Percentiles rank a stretch among this genome's conserved stretches.
Evolutionary conservation across 2,888 invertebrate species (phyloP).

Genomic region (Campoplex capitator): DNA sequence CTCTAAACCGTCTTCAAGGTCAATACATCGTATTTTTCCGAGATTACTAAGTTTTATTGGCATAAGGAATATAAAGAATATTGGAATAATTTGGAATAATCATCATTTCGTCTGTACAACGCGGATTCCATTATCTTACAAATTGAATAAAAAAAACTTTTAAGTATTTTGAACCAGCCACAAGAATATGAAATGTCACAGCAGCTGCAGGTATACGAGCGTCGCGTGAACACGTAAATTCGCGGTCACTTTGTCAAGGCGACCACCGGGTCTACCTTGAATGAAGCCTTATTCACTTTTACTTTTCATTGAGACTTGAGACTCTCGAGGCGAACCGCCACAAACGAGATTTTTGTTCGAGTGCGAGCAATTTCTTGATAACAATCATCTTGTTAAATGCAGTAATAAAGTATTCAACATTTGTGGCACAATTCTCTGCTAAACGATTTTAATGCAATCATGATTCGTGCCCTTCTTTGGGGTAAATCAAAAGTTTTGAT

Average conservation of each 20-base stretch:
- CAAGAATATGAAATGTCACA: slow-evolving; percentile 13
- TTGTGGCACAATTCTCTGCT: background rate
- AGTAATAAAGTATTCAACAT: background rate
- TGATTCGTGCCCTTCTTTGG: no score
- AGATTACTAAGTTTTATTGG: no score
- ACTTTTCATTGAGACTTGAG: slow-evolving; percentile 1
- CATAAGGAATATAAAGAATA: no score
- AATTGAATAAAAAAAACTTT: background rate
- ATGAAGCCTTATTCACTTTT: slow-evolving; percentile 1
- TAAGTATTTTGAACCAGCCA: background rate
- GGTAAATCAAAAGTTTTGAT: background rate
- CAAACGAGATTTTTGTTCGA: background rate
- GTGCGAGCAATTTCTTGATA: background rate
- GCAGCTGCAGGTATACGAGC: background rate
- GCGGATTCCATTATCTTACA: background rate
- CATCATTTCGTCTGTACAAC: no score
- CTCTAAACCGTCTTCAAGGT: background rate
- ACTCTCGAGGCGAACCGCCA: background rate
- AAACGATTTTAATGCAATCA: no score
- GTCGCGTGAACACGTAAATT: background rate
- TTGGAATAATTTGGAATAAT: no score
- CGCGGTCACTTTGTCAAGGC: slow-evolving; percentile 31
- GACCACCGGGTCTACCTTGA: slow-evolving; percentile 12
- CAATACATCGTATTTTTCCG: background rate
- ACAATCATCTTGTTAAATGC: background rate